Conservation (phyloP, 2,113 vertebrate genomes). For the Malurus elegans region DNA sequence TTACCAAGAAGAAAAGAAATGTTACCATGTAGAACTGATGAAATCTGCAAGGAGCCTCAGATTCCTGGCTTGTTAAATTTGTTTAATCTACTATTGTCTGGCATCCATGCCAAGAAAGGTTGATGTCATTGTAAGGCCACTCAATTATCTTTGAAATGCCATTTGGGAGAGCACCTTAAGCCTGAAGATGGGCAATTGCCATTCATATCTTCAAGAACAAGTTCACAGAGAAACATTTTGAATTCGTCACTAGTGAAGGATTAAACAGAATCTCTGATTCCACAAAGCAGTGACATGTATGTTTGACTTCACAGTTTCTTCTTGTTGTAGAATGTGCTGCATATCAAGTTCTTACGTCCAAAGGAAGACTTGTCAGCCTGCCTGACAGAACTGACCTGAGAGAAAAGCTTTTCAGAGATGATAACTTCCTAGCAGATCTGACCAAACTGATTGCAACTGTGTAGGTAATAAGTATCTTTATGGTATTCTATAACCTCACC, state of each 20-base stretch:
- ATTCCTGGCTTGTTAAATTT: neutral
- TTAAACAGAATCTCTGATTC: neutral
- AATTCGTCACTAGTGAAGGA: neutral
- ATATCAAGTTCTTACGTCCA: neutral
- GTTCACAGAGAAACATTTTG: neutral
- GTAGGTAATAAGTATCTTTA: neutral
- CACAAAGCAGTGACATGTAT: neutral
- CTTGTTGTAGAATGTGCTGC: neutral
- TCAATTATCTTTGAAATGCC: neutral
- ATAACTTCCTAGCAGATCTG: neutral
- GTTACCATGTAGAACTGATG: neutral
- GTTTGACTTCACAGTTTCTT: neutral
- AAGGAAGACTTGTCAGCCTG: neutral
- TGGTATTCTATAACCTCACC: neutral
- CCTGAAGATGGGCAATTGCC: neutral
- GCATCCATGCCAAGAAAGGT: neutral
- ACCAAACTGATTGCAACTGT: neutral
- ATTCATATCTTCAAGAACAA: neutral
- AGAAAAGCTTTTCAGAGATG: neutral
- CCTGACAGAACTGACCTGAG: neutral
- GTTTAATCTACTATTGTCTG: neutral
- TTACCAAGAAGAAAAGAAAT: neutral
- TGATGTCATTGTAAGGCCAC: neutral
- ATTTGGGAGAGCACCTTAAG: neutral
- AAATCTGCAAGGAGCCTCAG: neutral